These are phyloP conservation scores for Drosophila engyochracea DNA, from an alignment of 2,888 invertebrate genomes.

Conservation along the genomic window DNA sequence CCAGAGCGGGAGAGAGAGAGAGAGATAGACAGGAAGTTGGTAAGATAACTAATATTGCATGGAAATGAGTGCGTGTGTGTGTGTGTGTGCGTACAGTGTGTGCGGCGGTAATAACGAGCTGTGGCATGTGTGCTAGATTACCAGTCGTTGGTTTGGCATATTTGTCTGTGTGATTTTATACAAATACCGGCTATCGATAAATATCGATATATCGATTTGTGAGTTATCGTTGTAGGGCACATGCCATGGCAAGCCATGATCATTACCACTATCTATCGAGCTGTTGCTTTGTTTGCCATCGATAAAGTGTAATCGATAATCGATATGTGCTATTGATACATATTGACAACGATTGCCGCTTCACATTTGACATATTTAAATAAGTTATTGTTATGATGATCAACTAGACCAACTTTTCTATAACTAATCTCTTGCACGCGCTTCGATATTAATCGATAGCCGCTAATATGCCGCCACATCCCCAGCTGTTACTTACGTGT, in stretches of 20 bases:
- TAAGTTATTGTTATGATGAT: neutral
- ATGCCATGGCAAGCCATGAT: neutral
- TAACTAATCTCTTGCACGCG: conserved; percentile 1
- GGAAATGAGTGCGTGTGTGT: neutral
- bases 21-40: conserved; percentile 28
- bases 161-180: neutral
- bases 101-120: conserved; percentile 56
- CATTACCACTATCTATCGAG: neutral
- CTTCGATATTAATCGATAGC: conserved; percentile 17
- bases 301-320: neutral
- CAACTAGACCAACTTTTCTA: neutral
- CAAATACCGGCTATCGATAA: conserved; percentile 18
- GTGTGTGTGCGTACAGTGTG: conserved; percentile 17
- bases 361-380: neutral
- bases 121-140: conserved; percentile 45
- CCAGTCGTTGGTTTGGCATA: conserved; percentile 34
- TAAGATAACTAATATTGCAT: neutral
- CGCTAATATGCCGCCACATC: conserved; percentile 33
- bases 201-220: neutral
- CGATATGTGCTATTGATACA: neutral
- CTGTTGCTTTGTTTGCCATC: neutral
- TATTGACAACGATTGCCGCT: neutral
- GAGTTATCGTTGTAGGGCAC: neutral
- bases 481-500: conserved; percentile 60
- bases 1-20: conserved; percentile 23